A percentile compares a stretch with the other conserved stretches of the same genome.
Conservation (phyloP, 1,140 invertebrate species). For the Penaeus indicus region DNA sequence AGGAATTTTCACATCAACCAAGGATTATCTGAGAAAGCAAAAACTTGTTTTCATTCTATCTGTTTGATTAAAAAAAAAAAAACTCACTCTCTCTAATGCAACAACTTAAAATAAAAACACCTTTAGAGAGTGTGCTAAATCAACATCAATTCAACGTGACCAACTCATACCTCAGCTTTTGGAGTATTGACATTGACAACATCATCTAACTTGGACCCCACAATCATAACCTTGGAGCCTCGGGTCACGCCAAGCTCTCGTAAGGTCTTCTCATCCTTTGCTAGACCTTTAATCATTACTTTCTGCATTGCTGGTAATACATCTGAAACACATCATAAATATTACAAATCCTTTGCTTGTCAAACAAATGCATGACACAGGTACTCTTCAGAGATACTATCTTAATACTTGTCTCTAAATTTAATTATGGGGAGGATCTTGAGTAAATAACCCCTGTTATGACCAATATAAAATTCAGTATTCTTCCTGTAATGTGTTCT, state of each 20-base stretch:
- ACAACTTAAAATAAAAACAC: no score
- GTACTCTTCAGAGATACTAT: no score
- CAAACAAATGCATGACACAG: background rate
- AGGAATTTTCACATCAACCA: no score
- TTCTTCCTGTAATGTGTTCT: no score
- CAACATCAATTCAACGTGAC: slow-evolving; percentile 37
- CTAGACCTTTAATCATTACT: slow-evolving; percentile 91
- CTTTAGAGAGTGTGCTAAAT: background rate
- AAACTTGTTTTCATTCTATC: no score
- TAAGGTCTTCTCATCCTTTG: slow-evolving; percentile 87
- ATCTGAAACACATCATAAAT: slow-evolving; percentile 71
- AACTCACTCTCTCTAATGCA: no score
- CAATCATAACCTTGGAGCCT: slow-evolving; percentile 92
- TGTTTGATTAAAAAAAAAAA: no score
- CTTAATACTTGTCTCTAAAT: no score
- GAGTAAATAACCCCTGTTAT: no score
- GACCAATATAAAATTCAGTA: no score
- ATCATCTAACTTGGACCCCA: slow-evolving; percentile 92
- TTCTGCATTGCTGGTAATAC: slow-evolving; percentile 90
- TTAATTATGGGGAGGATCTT: no score
- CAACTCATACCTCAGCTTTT: slow-evolving; percentile 72
- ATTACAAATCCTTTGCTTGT: background rate
- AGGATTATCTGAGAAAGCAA: no score
- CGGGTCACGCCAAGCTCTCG: slow-evolving; percentile 83
- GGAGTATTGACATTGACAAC: slow-evolving; percentile 84